Evolutionary conservation across 2,888 invertebrate genomes (phyloP).

Genomic region (Limnephilus auricula): DNA sequence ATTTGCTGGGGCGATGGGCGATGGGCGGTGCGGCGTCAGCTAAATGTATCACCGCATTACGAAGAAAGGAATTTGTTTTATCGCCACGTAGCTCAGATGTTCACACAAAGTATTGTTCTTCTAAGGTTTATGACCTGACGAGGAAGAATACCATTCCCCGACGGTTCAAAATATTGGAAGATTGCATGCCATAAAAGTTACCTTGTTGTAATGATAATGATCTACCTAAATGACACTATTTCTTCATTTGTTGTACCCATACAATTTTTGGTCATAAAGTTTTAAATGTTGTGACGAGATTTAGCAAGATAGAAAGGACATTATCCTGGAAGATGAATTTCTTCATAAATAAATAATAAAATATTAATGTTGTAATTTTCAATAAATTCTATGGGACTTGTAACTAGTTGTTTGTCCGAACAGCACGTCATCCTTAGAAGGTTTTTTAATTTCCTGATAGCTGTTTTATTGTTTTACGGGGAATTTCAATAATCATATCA

Average conservation of each 20-base stretch:
- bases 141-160: not conserved
- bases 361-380: not conserved
- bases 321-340: not conserved
- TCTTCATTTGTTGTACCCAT: not conserved
- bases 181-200: slow-evolving; percentile 2
- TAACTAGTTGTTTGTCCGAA: not conserved
- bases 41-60: slow-evolving; percentile 35
- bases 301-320: not conserved
- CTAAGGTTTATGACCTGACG: not conserved
- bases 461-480: not conserved
- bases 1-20: slow-evolving; percentile 7
- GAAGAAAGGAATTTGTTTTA: slow-evolving; percentile 31
- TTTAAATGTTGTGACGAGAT: not conserved
- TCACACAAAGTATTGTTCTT: slow-evolving; percentile 24
- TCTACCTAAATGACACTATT: not conserved
- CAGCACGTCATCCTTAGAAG: not conserved
- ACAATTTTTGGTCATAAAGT: not conserved
- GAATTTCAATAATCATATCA: not conserved
- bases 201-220: not conserved
- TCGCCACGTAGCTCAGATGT: slow-evolving; percentile 16
- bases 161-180: slow-evolving; percentile 18
- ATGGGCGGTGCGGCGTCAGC: slow-evolving; percentile 41
- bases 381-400: not conserved
- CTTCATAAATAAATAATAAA: not conserved
- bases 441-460: not conserved